Percentiles rank a stretch among this genome's conserved stretches.
phyloP scores from a whole-genome alignment of 1,140 invertebrate genomes.

The Polypedilum pembai region DNA sequence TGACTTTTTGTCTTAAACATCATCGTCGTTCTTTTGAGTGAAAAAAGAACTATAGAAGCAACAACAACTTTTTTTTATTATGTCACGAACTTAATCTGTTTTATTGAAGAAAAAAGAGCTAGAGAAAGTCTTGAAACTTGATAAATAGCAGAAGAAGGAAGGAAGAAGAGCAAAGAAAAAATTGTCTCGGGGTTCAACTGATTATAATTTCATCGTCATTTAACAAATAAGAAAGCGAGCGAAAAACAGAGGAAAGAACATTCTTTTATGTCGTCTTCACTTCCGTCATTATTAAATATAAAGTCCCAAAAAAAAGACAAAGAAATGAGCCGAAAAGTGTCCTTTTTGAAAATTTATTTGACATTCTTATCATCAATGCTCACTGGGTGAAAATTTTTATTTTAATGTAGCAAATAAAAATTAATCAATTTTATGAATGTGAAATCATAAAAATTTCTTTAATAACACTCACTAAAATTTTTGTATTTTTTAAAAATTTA shows the following conservation, averaged over 20 bases:
- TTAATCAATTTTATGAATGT: no score
- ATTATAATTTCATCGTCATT: constrained; percentile 13
- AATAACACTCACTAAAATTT: no score
- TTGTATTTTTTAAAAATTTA: no score
- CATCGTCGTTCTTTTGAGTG: background rate
- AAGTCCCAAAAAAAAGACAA: background rate
- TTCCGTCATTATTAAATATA: background rate
- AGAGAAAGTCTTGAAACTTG: background rate
- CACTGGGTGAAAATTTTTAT: no score
- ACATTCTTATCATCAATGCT: no score
- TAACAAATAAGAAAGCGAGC: background rate
- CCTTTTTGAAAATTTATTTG: background rate
- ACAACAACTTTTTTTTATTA: constrained; percentile 13
- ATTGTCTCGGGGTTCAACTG: constrained; percentile 1
- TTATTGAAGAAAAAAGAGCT: background rate
- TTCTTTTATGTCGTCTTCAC: constrained; percentile 4
- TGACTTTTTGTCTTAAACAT: constrained; percentile 13
- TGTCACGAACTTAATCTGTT: constrained; percentile 17
- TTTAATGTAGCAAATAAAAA: no score
- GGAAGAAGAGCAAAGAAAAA: background rate
- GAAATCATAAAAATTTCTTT: no score
- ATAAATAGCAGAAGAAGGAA: background rate
- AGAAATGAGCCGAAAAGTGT: constrained; percentile 16
- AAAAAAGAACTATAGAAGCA: background rate
- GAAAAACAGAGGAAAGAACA: background rate